These are phyloP conservation scores for Zelostemma sp. DNA, from an alignment of 1,140 invertebrate species.

Conservation along the genomic window DNA sequence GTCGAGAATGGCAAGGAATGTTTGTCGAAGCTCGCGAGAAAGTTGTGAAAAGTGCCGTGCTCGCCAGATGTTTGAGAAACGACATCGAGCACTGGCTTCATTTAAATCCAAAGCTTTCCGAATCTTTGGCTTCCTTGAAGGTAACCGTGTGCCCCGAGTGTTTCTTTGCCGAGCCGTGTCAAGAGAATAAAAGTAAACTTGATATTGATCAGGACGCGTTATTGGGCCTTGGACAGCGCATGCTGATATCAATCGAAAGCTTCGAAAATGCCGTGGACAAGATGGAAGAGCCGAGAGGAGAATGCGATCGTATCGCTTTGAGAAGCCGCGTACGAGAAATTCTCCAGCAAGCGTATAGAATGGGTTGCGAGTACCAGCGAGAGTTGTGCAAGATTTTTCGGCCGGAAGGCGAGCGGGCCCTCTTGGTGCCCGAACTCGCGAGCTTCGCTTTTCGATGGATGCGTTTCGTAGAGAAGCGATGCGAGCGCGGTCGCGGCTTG, in stretches of 20 bases:
- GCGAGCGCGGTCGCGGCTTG: constrained; percentile 85
- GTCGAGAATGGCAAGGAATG: constrained; percentile 82
- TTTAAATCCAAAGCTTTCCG: constrained; percentile 68
- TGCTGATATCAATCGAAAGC: constrained; percentile 74
- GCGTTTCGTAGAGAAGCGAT: constrained; percentile 84
- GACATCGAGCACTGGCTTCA: constrained; percentile 75
- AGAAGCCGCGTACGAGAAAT: constrained; percentile 81
- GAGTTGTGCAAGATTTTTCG: constrained; percentile 79
- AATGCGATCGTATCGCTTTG: constrained; percentile 64
- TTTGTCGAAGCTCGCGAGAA: constrained; percentile 85
- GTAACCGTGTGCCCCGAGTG: constrained; percentile 55
- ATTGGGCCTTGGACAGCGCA: constrained; percentile 74
- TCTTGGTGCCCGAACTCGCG: constrained; percentile 72
- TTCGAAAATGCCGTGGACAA: constrained; percentile 71
- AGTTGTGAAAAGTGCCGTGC: constrained; percentile 82
- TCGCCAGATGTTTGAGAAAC: constrained; percentile 82
- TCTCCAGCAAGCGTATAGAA: constrained; percentile 87
- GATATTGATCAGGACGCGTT: constrained; percentile 70
- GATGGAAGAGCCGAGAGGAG: constrained; percentile 55
- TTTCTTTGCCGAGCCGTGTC: not conserved
- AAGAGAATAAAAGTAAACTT: constrained; percentile 1
- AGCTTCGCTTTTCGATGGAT: constrained; percentile 89
- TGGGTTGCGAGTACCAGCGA: constrained; percentile 91
- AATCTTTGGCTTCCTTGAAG: constrained; percentile 75
- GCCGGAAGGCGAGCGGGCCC: constrained; percentile 63